Evolutionary conservation across 2,113 vertebrate species (phyloP).

Genomic region (Oryzias melastigma): DNA sequence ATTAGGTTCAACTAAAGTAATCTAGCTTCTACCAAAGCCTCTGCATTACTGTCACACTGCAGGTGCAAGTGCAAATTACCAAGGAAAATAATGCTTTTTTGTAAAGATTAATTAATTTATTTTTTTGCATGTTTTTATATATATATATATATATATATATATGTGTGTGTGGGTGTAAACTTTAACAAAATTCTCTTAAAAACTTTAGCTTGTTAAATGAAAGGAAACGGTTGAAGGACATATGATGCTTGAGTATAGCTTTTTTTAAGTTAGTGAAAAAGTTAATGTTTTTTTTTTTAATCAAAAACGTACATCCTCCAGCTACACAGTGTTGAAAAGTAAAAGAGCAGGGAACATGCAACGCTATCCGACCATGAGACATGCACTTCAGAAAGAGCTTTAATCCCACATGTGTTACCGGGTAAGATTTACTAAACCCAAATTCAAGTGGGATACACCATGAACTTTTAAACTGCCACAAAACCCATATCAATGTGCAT

Average conservation of each 20-base stretch:
- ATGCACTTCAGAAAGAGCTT: slow-evolving; percentile 2
- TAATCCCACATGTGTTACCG: background rate
- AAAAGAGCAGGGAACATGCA: background rate
- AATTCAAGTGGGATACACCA: slow-evolving; percentile 8
- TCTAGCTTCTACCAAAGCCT: slow-evolving; percentile 23
- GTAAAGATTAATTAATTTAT: too few species aligned
- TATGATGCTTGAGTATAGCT: background rate
- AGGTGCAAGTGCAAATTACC: slow-evolving; percentile 23
- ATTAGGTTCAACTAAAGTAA: slow-evolving; percentile 51
- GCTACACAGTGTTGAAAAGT: background rate
- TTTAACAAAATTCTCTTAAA: too few species aligned
- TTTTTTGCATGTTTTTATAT: too few species aligned
- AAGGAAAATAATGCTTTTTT: slow-evolving; percentile 2
- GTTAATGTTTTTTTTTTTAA: background rate
- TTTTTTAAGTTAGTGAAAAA: background rate
- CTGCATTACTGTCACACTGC: slow-evolving; percentile 35
- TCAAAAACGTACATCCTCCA: background rate
- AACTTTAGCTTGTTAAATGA: background rate
- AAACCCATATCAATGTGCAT: slow-evolving; percentile 7
- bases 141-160: too few species aligned
- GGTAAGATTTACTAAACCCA: slow-evolving; percentile 5
- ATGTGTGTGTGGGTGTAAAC: too few species aligned
- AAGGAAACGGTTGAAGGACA: background rate
- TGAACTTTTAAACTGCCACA: background rate
- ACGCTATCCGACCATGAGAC: background rate